A percentile compares a stretch with the other conserved stretches of the same genome.
These are phyloP conservation scores for Drosophila melanogaster DNA, from an alignment of 1,140 invertebrate genomes.

Conservation along the genomic window Release_6_plus_ISO1_MT NT_033779.5:18625501-18626000, in stretches of 20 bases:
- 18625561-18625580: background rate
- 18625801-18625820: constrained; percentile 9
- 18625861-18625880: constrained; percentile 46
- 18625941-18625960: constrained; percentile 58
- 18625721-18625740: background rate
- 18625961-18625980: constrained; percentile 25
- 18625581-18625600: constrained; percentile 13
- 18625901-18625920: constrained; percentile 27
- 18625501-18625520: background rate
- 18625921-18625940: constrained; percentile 57
- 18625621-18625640: constrained; percentile 9
- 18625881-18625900: constrained; percentile 7
- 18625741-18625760: constrained; percentile 15
- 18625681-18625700: background rate
- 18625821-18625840: constrained; percentile 69
- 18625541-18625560: background rate
- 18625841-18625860: constrained; percentile 35
- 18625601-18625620: background rate
- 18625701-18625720: constrained; percentile 5
- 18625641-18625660: constrained; percentile 15
- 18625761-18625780: constrained; percentile 9
- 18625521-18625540: background rate
- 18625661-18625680: constrained; percentile 18
- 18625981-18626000: constrained; percentile 62
- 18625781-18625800: background rate